phyloP scores from a whole-genome alignment of 2,888 invertebrate genomes.

The Pteria penguin region DNA sequence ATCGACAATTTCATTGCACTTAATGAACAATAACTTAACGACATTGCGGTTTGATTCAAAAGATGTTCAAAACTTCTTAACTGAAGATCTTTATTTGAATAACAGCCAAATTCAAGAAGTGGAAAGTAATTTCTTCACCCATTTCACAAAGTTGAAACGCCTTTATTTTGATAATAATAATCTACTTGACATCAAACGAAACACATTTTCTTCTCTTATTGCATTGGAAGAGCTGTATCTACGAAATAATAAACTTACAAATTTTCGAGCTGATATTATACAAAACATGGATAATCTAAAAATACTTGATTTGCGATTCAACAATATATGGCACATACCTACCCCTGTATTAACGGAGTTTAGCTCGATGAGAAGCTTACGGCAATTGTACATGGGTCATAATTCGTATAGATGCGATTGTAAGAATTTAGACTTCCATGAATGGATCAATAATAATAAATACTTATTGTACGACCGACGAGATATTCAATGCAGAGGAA shows the following conservation, averaged over 20 bases:
- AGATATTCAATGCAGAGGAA: slow-evolving; percentile 36
- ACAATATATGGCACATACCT: slow-evolving; percentile 36
- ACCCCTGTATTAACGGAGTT: neutral
- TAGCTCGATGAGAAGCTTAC: neutral
- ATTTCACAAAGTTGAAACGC: slow-evolving; percentile 16
- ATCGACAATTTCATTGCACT: slow-evolving; percentile 40
- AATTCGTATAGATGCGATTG: slow-evolving; percentile 54
- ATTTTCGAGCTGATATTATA: slow-evolving; percentile 34
- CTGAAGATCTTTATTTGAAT: slow-evolving; percentile 47
- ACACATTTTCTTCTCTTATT: slow-evolving; percentile 38
- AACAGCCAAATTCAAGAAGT: slow-evolving; percentile 21
- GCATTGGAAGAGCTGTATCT: slow-evolving; percentile 41
- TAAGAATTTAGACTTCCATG: slow-evolving; percentile 45
- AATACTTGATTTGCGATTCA: slow-evolving; percentile 49
- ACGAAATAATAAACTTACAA: slow-evolving; percentile 37
- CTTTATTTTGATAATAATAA: slow-evolving; percentile 42
- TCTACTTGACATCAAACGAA: slow-evolving; percentile 31
- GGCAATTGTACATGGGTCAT: slow-evolving; percentile 43
- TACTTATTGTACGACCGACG: slow-evolving; percentile 50
- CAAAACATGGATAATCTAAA: slow-evolving; percentile 27
- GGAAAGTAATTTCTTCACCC: slow-evolving; percentile 21
- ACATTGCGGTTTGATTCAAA: slow-evolving; percentile 15
- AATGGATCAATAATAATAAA: slow-evolving; percentile 44
- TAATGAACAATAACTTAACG: slow-evolving; percentile 51
- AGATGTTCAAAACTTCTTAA: slow-evolving; percentile 25